Evolutionary conservation across 2,888 invertebrate genomes (phyloP), one percentile per base, ranked within the genome.

Genomic region (Watsonalla cultraria): DNA sequence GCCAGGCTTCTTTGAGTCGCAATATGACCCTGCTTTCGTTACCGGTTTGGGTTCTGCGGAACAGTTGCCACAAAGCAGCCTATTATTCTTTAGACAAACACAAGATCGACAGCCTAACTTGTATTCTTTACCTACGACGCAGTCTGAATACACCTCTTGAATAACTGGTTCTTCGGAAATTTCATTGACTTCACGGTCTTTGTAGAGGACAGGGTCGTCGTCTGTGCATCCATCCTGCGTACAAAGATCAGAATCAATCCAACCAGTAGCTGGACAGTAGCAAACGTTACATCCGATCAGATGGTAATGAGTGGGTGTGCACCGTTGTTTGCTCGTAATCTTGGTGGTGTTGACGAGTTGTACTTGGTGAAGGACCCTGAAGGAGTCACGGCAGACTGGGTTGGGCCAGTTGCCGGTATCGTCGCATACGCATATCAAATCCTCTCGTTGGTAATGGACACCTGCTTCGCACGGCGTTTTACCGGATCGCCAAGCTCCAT

Each of bases 91-190:
- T 42, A 86, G 63, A 61, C 93, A 93, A 9, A 73, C 70, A 62
- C 93, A 93, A 0, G 76, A 82, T 70, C 90, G 91, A 65, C 92
- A 92, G 33, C 91, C 92, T 8, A 91, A 60, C 56, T 76, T 78
- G 61, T 92, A 92, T 58, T 74, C 73, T 9, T 76, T 75, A 47
- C 82, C 76, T 0, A 79, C 70, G 14, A 73, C 64, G 54, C 92
- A 92, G 9, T 70, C 60, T 0, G 83, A 83, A 48, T 86, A 89
- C 0, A 86, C 57, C 59, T 85, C 86, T 9, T 61, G 53, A 0
- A 60, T 24, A 0, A 55, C 53, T 42, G 42, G 8, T 11, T 42
- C 42, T 42, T 42, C 42, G 5, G 5, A 11, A 42, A 42, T 11
- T 2, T 62, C 65, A 2, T 59, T 51, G 14, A 53, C 54, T 7